Percentiles rank a stretch among this genome's conserved stretches.
phyloP scores from a whole-genome alignment of 2,888 invertebrate species.

The Saturnia pavonia region DNA sequence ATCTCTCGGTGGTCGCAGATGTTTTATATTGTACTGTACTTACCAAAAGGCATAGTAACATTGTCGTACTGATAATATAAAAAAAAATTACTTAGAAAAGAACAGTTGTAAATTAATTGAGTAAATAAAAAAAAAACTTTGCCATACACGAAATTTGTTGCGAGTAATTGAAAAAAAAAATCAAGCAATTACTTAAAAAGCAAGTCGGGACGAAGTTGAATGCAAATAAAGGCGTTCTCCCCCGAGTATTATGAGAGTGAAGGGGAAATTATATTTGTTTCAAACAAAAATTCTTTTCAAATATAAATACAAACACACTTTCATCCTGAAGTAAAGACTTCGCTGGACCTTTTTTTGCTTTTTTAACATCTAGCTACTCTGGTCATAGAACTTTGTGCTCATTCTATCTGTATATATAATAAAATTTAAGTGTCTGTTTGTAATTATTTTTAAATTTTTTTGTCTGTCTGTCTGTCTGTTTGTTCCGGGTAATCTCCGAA shows the following conservation, averaged over 20 bases:
- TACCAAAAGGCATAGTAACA: no score
- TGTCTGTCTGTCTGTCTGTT: no score
- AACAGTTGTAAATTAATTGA: not conserved
- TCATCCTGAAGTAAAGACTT: not conserved
- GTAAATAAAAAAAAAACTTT: not conserved
- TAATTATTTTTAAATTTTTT: no score
- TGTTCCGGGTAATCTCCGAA: no score
- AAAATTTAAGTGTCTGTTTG: no score
- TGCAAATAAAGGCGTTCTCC: slow-evolving; percentile 7
- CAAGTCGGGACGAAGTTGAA: slow-evolving; percentile 1
- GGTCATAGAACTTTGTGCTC: no score
- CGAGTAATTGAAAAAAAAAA: not conserved
- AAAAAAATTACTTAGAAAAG: not conserved
- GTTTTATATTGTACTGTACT: no score
- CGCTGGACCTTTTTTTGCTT: not conserved
- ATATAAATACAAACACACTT: not conserved
- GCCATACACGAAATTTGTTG: not conserved
- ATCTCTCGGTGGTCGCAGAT: no score
- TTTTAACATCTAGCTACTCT: not conserved
- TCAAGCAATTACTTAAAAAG: slow-evolving; percentile 11
- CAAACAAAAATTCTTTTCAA: slow-evolving; percentile 5
- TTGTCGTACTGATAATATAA: no score
- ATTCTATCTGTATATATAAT: no score
- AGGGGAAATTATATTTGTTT: slow-evolving; percentile 12
- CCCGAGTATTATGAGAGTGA: not conserved